These are phyloP conservation scores for Garra rufa DNA, from an alignment of 2,113 vertebrate genomes.

Conservation along the genomic window DNA sequence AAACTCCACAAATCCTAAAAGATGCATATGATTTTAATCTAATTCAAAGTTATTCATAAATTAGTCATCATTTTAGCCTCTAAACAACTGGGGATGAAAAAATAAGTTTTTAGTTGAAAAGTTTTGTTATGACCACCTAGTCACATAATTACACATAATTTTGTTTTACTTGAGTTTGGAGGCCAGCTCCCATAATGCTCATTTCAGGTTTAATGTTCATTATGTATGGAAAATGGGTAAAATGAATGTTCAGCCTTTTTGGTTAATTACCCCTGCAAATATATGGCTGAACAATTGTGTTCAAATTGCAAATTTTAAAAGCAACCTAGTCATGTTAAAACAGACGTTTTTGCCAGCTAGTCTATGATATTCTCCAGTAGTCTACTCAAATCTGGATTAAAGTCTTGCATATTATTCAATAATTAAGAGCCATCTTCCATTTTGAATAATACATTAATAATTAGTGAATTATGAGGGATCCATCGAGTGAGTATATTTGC, in stretches of 20 bases:
- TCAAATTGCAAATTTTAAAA: background rate
- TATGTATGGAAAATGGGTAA: background rate
- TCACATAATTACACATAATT: background rate
- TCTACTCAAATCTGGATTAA: constrained; percentile 32
- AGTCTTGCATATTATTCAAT: constrained; percentile 59
- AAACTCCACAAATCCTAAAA: background rate
- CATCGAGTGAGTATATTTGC: constrained; percentile 52
- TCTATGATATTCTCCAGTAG: constrained; percentile 9
- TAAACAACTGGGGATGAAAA: background rate
- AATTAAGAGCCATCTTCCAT: constrained; percentile 42
- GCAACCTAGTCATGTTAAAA: background rate
- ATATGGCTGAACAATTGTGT: background rate
- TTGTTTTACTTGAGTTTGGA: background rate
- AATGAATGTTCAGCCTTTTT: background rate
- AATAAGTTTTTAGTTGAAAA: background rate
- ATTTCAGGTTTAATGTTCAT: background rate
- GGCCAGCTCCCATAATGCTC: background rate
- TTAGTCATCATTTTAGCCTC: background rate
- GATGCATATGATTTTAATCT: background rate
- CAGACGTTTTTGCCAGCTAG: constrained; percentile 1
- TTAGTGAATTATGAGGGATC: constrained; percentile 54
- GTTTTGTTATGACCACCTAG: background rate
- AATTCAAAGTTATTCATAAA: background rate
- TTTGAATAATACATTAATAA: constrained; percentile 61
- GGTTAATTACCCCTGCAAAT: background rate